These are phyloP conservation scores for Macrosoma leucophasiata DNA, from an alignment of 2,888 invertebrate species.

Conservation along the genomic window DNA sequence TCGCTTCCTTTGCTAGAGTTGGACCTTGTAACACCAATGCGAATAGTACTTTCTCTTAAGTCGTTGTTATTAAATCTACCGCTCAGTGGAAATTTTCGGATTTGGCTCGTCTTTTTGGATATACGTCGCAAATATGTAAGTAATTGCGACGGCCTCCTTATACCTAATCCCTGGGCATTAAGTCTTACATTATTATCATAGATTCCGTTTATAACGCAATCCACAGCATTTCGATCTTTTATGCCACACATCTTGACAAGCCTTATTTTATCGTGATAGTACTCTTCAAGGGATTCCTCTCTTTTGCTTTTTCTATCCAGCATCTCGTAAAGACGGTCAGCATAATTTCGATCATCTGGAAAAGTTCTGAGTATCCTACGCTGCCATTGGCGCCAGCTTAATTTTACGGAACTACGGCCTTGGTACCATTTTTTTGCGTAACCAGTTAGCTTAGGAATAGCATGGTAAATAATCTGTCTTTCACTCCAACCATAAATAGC, in stretches of 20 bases:
- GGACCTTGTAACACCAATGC: not conserved
- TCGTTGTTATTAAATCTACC: not conserved
- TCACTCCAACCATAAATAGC: slow-evolving; percentile 23
- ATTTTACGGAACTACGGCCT: slow-evolving; percentile 14
- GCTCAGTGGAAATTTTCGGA: not conserved
- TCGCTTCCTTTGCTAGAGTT: not conserved
- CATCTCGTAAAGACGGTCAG: slow-evolving; percentile 21
- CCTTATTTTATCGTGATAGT: slow-evolving; percentile 16
- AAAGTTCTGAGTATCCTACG: slow-evolving; percentile 21
- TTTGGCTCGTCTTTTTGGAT: not conserved
- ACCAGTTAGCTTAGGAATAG: slow-evolving; percentile 25
- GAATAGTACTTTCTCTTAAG: not conserved
- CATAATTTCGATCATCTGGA: slow-evolving; percentile 23
- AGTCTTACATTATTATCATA: slow-evolving; percentile 13
- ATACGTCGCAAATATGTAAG: slow-evolving; percentile 12
- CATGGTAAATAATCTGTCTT: slow-evolving; percentile 19
- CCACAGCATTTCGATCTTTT: slow-evolving; percentile 13
- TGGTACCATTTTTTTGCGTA: slow-evolving; percentile 25
- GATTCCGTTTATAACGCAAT: slow-evolving; percentile 16
- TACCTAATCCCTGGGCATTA: slow-evolving; percentile 10
- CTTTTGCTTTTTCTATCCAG: slow-evolving; percentile 16
- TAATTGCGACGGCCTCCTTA: slow-evolving; percentile 4
- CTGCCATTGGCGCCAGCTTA: slow-evolving; percentile 24
- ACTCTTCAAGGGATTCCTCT: slow-evolving; percentile 22
- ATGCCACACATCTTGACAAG: slow-evolving; percentile 18